These are phyloP conservation scores for Ictidomys tridecemlineatus DNA, from an alignment of 2,113 vertebrate genomes.

Conservation along the genomic window DNA sequence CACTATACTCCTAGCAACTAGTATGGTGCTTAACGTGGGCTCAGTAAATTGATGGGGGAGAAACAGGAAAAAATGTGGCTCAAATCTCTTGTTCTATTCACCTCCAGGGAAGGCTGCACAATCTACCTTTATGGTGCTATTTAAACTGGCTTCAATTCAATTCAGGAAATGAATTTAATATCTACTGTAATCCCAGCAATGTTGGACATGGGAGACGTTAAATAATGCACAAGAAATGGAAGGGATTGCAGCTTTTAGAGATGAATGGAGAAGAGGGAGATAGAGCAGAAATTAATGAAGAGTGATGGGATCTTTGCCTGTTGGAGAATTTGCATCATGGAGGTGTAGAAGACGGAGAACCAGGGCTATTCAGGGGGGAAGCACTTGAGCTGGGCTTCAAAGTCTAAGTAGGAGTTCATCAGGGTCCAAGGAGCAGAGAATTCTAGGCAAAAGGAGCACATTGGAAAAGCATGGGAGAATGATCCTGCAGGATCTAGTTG, in stretches of 20 bases:
- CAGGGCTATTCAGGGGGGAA: background rate
- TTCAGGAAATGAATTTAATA: background rate
- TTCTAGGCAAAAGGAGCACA: background rate
- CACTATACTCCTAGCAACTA: background rate
- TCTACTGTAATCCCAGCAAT: background rate
- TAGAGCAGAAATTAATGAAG: background rate
- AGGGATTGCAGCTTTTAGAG: background rate
- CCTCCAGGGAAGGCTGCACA: background rate
- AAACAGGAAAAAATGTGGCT: background rate
- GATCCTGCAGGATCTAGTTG: background rate
- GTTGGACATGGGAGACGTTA: background rate
- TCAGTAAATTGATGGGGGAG: background rate
- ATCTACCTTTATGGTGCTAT: background rate
- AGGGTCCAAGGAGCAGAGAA: background rate
- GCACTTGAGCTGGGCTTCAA: background rate
- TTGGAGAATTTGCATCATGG: background rate
- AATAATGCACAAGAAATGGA: background rate
- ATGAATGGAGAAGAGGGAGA: background rate
- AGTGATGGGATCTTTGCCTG: too few species aligned
- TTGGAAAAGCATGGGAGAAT: background rate
- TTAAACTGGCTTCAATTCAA: background rate
- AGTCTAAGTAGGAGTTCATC: background rate
- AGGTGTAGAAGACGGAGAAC: rapidly evolving
- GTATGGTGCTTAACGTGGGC: background rate
- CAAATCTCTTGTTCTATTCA: background rate